These are phyloP conservation scores for Albula glossodonta DNA, from an alignment of 2,113 vertebrate species.

Conservation along the genomic window DNA sequence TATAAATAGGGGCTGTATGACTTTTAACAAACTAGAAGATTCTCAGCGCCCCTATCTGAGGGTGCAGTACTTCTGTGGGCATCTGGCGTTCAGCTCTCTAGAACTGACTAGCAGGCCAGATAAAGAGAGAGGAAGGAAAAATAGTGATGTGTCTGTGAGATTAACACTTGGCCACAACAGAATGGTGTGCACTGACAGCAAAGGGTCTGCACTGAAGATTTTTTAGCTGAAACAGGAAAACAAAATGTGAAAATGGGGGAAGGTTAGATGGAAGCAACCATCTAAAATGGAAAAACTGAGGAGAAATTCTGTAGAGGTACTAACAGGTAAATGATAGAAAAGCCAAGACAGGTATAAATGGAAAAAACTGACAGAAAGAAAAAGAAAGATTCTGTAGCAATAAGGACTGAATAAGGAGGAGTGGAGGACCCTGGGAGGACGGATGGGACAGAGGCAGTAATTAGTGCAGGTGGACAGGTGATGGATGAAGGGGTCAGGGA, in stretches of 20 bases:
- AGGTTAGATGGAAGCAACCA: neutral
- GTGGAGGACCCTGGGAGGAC: neutral
- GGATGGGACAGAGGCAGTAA: neutral
- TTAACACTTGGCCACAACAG: neutral
- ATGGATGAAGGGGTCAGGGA: neutral
- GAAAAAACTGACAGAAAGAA: no score
- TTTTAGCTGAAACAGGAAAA: neutral
- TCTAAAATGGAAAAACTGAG: neutral
- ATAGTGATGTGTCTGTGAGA: neutral
- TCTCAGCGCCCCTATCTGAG: neutral
- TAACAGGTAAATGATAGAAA: neutral
- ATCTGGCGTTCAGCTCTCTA: neutral
- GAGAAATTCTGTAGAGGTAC: neutral
- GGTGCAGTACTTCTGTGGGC: neutral
- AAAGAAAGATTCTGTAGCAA: neutral
- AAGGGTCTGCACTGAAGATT: neutral
- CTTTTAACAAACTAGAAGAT: no score
- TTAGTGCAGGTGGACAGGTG: constrained; percentile 2
- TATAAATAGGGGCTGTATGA: no score
- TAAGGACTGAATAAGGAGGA: neutral
- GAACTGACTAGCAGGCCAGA: neutral
- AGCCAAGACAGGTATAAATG: neutral
- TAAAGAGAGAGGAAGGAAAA: neutral
- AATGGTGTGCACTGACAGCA: neutral
- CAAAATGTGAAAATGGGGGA: neutral